Evolutionary conservation across 2,888 invertebrate species (phyloP), one percentile per base, ranked within the genome.

Genomic region (Ectemnius cavifrons): DNA sequence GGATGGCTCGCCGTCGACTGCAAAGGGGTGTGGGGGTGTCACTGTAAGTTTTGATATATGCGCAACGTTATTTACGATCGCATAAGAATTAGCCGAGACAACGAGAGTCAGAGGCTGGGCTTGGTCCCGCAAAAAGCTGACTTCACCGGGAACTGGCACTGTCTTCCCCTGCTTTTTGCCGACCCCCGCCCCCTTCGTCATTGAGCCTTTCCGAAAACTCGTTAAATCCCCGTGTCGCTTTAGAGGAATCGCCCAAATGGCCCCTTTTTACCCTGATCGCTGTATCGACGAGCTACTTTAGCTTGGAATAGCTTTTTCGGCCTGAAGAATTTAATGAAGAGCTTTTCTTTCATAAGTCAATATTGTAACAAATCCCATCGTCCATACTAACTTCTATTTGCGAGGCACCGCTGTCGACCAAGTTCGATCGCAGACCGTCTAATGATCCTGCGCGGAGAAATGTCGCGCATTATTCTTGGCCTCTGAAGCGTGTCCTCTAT

Each of bases 31-130:
- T 84, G 82, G 79, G 71, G 75, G 71, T 78, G 78, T 82, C 84
- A 80, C 81, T 87, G 85, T 86, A 89, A 89, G 87, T 88, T 88
- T 87, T 89, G 89, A 89, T 89, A 88, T 88, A 89, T 87, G 89
- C 87, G 85, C 85, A 85, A 86, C 84, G 84, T 89, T 89, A 89
- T 89, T 89, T 89, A 89, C 86, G 89, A 88, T 89, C 88, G 89
- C 88, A 89, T 89, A 88, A 89, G 89, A 89, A 89, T 89, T 89
- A 89, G 87, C 88, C 79, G 76, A 83, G 85, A 79, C 83, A 81
- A 77, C 80, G 79, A 71, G 62, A 74, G 64, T 60, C 71, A 6
- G 11, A 11, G 28, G 28, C 28, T 37, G 28, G 28, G 37, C 37
- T 11, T 62, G 13, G 27, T 13, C 64, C 14, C 8, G 67, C 85